Evolutionary conservation across 2,888 invertebrate genomes (phyloP).

Genomic region (Calameuta filiformis): DNA sequence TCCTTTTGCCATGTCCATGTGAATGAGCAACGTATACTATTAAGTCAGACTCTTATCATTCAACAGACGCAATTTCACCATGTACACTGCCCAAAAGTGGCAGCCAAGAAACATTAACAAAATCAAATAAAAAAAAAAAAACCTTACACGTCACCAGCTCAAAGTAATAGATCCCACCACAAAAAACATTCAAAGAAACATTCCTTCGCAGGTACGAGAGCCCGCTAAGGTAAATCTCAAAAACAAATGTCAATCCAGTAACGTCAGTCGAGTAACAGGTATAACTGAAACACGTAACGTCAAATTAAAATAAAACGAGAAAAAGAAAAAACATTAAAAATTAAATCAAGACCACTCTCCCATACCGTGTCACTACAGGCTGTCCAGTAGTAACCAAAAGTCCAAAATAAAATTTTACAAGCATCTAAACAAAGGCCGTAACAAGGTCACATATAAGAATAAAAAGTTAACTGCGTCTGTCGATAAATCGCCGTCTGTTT

Average conservation of each 20-base stretch:
- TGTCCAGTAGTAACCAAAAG: neutral
- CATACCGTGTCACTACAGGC: neutral
- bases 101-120: neutral
- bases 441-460: neutral
- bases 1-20: slow-evolving; percentile 22
- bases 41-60: slow-evolving; percentile 10
- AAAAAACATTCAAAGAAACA: neutral
- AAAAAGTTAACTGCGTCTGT: slow-evolving; percentile 21
- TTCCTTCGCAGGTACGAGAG: neutral
- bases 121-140: neutral
- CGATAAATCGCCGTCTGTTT: neutral
- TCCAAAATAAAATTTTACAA: neutral
- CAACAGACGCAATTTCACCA: slow-evolving; percentile 5
- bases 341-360: neutral
- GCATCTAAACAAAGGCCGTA: neutral
- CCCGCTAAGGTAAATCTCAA: neutral
- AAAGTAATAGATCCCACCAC: neutral
- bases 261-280: neutral
- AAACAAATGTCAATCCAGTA: neutral
- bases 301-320: neutral
- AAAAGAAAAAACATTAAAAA: neutral
- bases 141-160: neutral
- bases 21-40: slow-evolving; percentile 16
- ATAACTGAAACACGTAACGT: neutral
- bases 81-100: neutral